phyloP scores from a whole-genome alignment of 2,113 vertebrate genomes.

The Odontophorus gujanensis region DNA sequence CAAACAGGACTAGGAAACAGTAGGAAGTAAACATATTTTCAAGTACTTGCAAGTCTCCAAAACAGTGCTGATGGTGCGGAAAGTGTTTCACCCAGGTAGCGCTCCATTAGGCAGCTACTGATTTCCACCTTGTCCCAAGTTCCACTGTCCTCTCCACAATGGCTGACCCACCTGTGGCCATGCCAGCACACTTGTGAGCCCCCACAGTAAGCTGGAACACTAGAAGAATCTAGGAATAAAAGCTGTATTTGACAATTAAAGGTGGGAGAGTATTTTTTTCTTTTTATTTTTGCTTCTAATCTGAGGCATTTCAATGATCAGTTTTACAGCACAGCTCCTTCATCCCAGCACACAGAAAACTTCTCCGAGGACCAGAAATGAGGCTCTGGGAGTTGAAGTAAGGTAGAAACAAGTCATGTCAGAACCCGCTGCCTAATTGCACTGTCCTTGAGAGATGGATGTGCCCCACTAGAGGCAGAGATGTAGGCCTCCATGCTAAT shows the following conservation, averaged over 20 bases:
- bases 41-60: background rate
- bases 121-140: background rate
- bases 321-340: background rate
- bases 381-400: background rate
- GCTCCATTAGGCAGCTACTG: background rate
- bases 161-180: background rate
- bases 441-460: background rate
- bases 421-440: background rate
- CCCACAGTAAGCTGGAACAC: background rate
- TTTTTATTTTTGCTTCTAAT: background rate
- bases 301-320: background rate
- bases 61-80: background rate
- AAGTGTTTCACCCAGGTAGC: background rate
- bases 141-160: background rate
- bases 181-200: background rate
- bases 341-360: background rate
- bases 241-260: background rate
- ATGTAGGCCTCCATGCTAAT: background rate
- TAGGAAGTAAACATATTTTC: background rate
- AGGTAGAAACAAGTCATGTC: rapidly evolving
- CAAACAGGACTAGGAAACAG: background rate
- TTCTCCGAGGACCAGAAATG: background rate
- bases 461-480: background rate
- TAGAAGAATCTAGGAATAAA: background rate
- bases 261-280: too few species aligned